Percentiles rank a stretch among this genome's conserved stretches.
These are phyloP conservation scores for Tetragonula clypearis DNA, from an alignment of 1,140 invertebrate species.

Conservation along the genomic window DNA sequence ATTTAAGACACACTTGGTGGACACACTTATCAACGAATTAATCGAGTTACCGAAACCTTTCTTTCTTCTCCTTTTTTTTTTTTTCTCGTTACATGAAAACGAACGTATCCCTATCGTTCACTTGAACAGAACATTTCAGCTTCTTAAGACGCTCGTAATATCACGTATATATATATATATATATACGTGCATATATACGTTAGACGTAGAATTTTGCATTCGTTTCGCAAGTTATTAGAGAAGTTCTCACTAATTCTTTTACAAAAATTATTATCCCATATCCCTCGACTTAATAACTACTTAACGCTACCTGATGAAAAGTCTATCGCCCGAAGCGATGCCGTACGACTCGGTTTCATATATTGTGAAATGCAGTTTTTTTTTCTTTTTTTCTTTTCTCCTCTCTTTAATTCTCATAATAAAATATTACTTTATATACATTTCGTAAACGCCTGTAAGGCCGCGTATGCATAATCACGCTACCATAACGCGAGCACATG, in stretches of 20 bases:
- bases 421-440: conserved; percentile 75
- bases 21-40: background rate
- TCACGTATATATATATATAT: too few relatives aligned
- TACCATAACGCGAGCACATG: conserved; percentile 56
- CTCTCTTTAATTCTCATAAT: conserved; percentile 58
- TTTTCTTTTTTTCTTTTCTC: too few relatives aligned
- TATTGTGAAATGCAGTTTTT: conserved; percentile 57
- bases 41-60: conserved; percentile 2
- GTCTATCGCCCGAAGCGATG: background rate
- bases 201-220: background rate
- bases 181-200: background rate
- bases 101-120: background rate
- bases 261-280: conserved; percentile 33
- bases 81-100: background rate
- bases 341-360: conserved; percentile 43
- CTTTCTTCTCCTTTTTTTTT: too few relatives aligned
- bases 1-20: background rate
- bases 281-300: conserved; percentile 46
- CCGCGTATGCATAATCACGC: conserved; percentile 50
- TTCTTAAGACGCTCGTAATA: background rate
- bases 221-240: background rate
- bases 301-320: conserved; percentile 30
- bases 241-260: conserved; percentile 42
- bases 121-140: conserved; percentile 5
- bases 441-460: conserved; percentile 66